These are phyloP conservation scores for Hydropotes inermis DNA, from an alignment of 2,113 vertebrate genomes.

Conservation along the genomic window DNA sequence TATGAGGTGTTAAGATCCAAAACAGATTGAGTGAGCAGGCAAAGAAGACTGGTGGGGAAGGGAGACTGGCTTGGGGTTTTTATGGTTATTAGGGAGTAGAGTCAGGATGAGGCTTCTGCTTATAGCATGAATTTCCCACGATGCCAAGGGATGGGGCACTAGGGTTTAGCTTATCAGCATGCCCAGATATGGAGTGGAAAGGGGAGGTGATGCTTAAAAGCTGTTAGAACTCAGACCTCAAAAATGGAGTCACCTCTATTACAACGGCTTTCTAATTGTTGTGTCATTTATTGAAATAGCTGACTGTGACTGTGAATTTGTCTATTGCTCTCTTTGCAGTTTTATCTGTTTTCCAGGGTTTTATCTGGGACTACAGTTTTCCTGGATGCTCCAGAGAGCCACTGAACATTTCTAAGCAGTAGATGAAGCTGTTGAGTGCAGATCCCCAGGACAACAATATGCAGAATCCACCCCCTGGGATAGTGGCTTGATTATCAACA, in stretches of 20 bases:
- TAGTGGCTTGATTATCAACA: not conserved
- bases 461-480: rapidly evolving
- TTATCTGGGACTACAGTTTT: not conserved
- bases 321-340: not conserved
- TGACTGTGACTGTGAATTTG: not conserved
- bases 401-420: not conserved
- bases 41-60: not conserved
- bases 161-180: not conserved
- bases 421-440: not conserved
- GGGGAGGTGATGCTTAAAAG: not conserved
- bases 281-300: not conserved
- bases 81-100: too few species aligned
- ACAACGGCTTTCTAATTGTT: not conserved
- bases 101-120: not conserved
- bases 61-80: not conserved
- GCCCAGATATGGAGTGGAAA: too few species aligned
- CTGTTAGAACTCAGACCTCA: not conserved
- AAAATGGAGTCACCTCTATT: not conserved
- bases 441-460: not conserved
- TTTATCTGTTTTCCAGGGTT: not conserved
- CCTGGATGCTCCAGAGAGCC: not conserved
- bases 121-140: not conserved
- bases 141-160: not conserved
- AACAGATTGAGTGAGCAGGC: not conserved
- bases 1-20: not conserved